Percentiles rank a stretch among this genome's conserved stretches.
Evolutionary conservation across 23 tunicate genomes (phyloP).

Genomic region (Clavelina lepadiformis): DNA sequence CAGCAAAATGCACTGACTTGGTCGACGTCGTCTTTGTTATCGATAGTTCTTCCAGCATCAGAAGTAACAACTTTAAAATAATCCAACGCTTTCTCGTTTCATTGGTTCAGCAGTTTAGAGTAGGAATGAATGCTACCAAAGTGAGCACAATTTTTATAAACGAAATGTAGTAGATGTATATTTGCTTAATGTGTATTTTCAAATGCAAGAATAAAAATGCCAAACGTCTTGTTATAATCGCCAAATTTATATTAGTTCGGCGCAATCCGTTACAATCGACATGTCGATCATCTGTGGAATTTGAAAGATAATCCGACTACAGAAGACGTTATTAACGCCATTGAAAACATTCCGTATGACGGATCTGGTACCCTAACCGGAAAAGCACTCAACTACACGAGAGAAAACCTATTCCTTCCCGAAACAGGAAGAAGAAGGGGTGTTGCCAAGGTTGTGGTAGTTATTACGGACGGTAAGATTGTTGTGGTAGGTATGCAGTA

Average conservation of each 20-base stretch:
- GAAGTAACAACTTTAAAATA: slow-evolving; percentile 57
- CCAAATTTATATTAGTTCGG: too few species aligned
- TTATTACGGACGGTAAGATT: slow-evolving; percentile 83
- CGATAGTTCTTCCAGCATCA: slow-evolving; percentile 74
- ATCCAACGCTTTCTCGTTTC: too few species aligned
- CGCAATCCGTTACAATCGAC: slow-evolving; percentile 73
- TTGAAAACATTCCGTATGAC: slow-evolving; percentile 36
- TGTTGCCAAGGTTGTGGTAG: slow-evolving; percentile 44
- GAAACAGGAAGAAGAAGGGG: slow-evolving; percentile 35
- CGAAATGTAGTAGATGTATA: too few species aligned
- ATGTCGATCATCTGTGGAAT: slow-evolving; percentile 49
- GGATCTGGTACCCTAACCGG: slow-evolving; percentile 73
- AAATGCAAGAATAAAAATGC: too few species aligned
- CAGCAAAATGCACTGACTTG: too few species aligned
- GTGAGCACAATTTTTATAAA: too few species aligned
- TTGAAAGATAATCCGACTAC: slow-evolving; percentile 19
- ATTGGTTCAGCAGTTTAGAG: too few species aligned
- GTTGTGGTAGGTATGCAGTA: too few species aligned
- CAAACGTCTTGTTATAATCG: too few species aligned
- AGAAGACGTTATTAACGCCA: slow-evolving; percentile 12
- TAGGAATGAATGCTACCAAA: too few species aligned
- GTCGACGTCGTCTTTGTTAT: slow-evolving; percentile 78
- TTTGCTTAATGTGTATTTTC: too few species aligned
- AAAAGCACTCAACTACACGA: slow-evolving; percentile 44
- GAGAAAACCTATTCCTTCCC: slow-evolving; percentile 22